Conservation (phyloP, 2,888 invertebrate genomes). For the Ypsolopha scabrella region DNA sequence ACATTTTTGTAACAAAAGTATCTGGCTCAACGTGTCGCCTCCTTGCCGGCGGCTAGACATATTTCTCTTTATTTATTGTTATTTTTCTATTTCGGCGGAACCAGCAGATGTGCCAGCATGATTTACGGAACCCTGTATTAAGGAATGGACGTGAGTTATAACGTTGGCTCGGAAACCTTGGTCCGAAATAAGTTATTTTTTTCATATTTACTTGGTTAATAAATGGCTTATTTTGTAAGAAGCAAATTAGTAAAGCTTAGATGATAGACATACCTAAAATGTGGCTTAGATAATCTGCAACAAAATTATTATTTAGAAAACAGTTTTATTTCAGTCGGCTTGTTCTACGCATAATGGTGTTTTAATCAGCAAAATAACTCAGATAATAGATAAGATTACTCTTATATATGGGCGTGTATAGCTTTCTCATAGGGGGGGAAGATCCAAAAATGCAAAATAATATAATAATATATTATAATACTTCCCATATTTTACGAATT, state of each 20-base stretch:
- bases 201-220: neutral
- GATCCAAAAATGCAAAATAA: too few relatives aligned
- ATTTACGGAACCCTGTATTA: constrained; percentile 62
- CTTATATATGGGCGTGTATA: too few relatives aligned
- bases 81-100: constrained; percentile 61
- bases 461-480: too few relatives aligned
- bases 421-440: too few relatives aligned
- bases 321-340: too few relatives aligned
- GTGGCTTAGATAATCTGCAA: too few relatives aligned
- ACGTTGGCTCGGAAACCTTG: constrained; percentile 6
- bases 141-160: constrained; percentile 47
- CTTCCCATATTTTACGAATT: too few relatives aligned
- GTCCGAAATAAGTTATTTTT: neutral
- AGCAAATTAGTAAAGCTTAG: neutral
- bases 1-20: neutral
- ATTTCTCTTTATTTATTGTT: constrained; percentile 65
- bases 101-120: constrained; percentile 64
- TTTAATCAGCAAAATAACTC: too few relatives aligned
- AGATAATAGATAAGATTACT: too few relatives aligned
- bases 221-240: neutral
- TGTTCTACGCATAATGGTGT: too few relatives aligned
- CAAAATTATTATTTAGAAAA: too few relatives aligned
- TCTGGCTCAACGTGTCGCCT: neutral
- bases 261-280: too few relatives aligned
- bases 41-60: constrained; percentile 11